phyloP scores from a whole-genome alignment of 2,888 invertebrate species.

The Itoplectis maculator region DNA sequence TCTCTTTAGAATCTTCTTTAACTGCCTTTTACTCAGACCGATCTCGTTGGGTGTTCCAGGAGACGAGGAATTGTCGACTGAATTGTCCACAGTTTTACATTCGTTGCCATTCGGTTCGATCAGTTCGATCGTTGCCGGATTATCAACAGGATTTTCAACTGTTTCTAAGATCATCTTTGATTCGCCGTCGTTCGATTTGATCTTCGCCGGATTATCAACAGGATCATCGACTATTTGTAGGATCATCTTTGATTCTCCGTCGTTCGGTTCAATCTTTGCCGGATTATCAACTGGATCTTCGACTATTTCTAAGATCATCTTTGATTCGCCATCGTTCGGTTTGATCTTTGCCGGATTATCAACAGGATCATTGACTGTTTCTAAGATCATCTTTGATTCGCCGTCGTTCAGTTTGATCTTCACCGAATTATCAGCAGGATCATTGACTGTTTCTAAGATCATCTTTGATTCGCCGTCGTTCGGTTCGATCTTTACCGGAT shows the following conservation, averaged over 20 bases:
- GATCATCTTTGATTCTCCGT: constrained; percentile 89
- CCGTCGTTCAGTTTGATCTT: too few species aligned
- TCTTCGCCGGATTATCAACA: too few species aligned
- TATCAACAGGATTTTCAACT: constrained; percentile 16
- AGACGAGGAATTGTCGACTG: not conserved
- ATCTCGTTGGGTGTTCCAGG: not conserved
- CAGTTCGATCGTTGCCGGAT: constrained; percentile 11
- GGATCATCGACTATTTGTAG: too few species aligned
- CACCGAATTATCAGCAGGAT: too few species aligned
- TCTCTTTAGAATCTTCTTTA: constrained; percentile 89
- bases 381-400: too few species aligned
- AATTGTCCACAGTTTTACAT: too few species aligned
- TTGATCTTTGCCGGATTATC: constrained; percentile 12
- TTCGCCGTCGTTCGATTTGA: too few species aligned
- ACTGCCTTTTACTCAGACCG: constrained; percentile 86
- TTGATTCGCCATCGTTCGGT: not conserved
- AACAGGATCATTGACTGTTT: constrained; percentile 19
- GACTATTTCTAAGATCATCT: too few species aligned
- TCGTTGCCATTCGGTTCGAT: not conserved
- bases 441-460: too few species aligned
- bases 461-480: constrained; percentile 89
- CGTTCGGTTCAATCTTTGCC: constrained; percentile 79
- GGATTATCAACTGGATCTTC: not conserved
- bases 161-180: too few species aligned
- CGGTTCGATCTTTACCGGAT: constrained; percentile 49